A percentile compares a stretch with the other conserved stretches of the same genome.
Evolutionary conservation across 2,888 invertebrate genomes (phyloP).

Genomic region (Limenitis arthemis): DNA sequence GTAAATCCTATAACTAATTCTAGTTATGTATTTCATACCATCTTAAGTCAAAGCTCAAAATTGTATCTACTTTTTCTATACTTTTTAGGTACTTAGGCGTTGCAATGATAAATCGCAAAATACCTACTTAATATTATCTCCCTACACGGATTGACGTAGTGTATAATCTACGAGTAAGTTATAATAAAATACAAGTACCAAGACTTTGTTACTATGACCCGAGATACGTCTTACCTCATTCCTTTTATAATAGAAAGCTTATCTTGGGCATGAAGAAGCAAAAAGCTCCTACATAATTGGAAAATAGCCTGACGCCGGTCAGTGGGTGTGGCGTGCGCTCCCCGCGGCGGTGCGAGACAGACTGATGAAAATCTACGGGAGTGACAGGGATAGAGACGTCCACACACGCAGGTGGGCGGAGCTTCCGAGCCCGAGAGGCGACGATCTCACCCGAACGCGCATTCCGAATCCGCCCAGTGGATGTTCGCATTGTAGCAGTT

Average conservation of each 20-base stretch:
- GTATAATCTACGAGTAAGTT: background rate
- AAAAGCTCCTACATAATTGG: slow-evolving; percentile 65
- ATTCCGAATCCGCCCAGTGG: slow-evolving; percentile 59
- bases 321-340: slow-evolving; percentile 55
- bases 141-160: background rate
- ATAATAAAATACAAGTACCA: slow-evolving; percentile 2
- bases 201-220: slow-evolving; percentile 9
- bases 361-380: slow-evolving; percentile 29
- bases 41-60: too few relatives aligned
- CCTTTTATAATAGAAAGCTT: slow-evolving; percentile 49
- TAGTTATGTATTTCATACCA: too few relatives aligned
- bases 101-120: background rate
- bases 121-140: background rate
- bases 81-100: background rate
- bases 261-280: slow-evolving; percentile 54
- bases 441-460: slow-evolving; percentile 50
- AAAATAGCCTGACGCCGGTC: slow-evolving; percentile 53
- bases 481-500: slow-evolving; percentile 35
- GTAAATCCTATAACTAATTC: too few relatives aligned
- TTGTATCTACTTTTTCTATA: background rate
- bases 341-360: slow-evolving; percentile 38
- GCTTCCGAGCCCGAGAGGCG: slow-evolving; percentile 40
- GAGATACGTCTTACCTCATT: slow-evolving; percentile 7
- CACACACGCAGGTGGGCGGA: slow-evolving; percentile 51
- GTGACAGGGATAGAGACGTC: slow-evolving; percentile 38